Percentiles rank a stretch among this genome's conserved stretches.
These are phyloP conservation scores for Papilio polytes DNA, from an alignment of 1,140 invertebrate species.

Conservation along the genomic window DNA sequence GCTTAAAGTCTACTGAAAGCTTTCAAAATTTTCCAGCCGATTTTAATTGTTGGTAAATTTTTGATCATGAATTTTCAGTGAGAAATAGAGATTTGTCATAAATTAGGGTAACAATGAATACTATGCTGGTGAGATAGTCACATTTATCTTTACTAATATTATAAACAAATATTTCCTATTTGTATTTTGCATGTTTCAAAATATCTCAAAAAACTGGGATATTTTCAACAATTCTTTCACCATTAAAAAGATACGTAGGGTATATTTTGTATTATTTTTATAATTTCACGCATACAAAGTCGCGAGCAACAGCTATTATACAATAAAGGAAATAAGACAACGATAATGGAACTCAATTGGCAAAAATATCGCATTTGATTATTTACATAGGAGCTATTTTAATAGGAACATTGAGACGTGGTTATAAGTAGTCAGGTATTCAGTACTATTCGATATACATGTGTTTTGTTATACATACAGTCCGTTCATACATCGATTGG, in stretches of 20 bases:
- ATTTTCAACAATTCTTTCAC: no score
- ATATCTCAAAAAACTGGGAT: no score
- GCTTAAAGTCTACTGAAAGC: constrained; percentile 25
- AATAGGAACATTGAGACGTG: not conserved
- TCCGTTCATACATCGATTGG: not conserved
- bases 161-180: no score
- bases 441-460: not conserved
- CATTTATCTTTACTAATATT: no score
- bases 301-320: no score
- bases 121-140: not conserved
- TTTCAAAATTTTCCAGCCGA: constrained; percentile 11
- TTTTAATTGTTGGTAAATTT: not conserved
- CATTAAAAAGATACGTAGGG: no score
- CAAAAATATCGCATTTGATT: not conserved
- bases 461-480: not conserved
- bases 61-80: not conserved
- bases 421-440: not conserved
- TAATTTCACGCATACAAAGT: no score
- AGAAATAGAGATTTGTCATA: not conserved
- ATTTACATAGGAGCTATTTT: not conserved
- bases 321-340: not conserved
- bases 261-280: no score
- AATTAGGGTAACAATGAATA: not conserved
- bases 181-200: no score
- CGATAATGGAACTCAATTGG: not conserved